phyloP scores from a whole-genome alignment of 2,797 vertebrate genomes.

The Oreochromis grahami region DNA sequence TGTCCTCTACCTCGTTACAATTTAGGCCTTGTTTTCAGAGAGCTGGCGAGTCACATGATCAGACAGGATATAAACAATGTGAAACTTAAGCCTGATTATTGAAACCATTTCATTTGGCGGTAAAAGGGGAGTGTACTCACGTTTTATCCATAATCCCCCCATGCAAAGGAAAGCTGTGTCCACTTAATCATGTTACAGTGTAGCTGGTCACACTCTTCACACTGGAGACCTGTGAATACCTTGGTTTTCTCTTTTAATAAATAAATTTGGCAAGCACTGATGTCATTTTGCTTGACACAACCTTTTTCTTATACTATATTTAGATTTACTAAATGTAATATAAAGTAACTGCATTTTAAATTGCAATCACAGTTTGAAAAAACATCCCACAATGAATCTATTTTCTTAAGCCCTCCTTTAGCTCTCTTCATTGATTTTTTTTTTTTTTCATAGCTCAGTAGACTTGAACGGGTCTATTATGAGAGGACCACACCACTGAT shows the following conservation, averaged over 20 bases:
- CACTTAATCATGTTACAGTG: not conserved
- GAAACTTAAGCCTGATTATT: not conserved
- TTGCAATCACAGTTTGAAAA: not conserved
- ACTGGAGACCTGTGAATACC: not conserved
- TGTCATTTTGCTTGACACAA: not conserved
- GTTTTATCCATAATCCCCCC: not conserved
- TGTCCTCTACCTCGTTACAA: not conserved
- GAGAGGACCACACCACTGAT: not conserved
- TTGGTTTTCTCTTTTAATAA: not conserved
- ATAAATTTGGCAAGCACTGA: not conserved
- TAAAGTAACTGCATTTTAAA: not conserved
- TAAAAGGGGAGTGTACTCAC: not conserved
- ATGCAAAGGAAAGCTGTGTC: not conserved
- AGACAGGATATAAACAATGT: not conserved
- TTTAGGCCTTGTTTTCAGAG: not conserved
- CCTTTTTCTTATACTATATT: not conserved
- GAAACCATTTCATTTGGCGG: not conserved
- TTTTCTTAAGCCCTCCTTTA: not conserved
- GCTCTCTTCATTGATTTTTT: not conserved
- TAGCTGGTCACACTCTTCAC: not conserved
- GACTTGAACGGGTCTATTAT: not conserved
- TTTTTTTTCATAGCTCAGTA: not conserved
- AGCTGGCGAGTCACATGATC: not conserved
- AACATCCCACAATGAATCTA: rapidly evolving
- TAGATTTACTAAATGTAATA: not conserved